Conservation (phyloP, 2,797 vertebrate species). For the Psittacula echo region DNA sequence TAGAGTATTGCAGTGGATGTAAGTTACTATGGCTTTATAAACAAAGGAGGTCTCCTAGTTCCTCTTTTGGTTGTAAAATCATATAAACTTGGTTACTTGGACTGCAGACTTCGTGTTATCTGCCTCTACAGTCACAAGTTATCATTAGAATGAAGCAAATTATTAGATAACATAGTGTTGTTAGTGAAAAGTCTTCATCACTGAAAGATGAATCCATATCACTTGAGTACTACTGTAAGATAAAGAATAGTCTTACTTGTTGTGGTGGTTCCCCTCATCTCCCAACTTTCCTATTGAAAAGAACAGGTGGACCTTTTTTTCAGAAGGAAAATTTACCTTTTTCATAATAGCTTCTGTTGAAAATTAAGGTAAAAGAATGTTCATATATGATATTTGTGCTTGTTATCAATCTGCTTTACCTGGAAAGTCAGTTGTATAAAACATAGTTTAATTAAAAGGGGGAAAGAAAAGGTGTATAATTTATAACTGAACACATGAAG, state of each 20-base stretch:
- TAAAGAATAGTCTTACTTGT: neutral
- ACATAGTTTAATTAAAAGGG: neutral
- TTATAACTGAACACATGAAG: neutral
- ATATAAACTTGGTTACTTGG: neutral
- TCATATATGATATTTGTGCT: neutral
- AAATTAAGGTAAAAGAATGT: neutral
- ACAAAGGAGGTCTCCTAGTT: neutral
- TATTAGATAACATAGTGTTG: neutral
- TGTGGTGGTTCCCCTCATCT: neutral
- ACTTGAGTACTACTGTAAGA: neutral
- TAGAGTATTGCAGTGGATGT: neutral
- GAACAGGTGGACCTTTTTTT: neutral
- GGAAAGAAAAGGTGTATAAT: neutral
- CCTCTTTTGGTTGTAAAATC: neutral
- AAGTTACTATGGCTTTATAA: neutral
- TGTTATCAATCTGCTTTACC: slow-evolving; percentile 18
- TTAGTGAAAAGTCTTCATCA: neutral
- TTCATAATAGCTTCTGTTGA: neutral
- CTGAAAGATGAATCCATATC: neutral
- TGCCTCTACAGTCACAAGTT: neutral
- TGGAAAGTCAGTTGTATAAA: neutral
- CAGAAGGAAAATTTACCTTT: neutral
- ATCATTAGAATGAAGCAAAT: neutral
- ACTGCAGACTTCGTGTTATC: neutral
- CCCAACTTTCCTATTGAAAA: neutral